Evolutionary conservation across 2,888 invertebrate species (phyloP).

Genomic region (Drosophila tripunctata): DNA sequence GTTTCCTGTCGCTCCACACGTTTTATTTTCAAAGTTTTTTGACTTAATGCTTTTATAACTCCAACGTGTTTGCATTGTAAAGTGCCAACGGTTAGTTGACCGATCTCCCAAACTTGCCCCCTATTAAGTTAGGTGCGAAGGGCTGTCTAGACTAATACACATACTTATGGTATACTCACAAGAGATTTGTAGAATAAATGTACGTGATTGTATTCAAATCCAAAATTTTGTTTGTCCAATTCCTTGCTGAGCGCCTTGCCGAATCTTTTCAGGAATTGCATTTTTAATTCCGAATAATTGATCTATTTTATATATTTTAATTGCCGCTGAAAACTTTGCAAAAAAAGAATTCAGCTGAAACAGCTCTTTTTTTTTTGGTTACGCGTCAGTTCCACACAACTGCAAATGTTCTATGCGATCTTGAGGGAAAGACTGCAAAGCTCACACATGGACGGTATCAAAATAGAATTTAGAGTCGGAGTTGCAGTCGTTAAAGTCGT

Average conservation of each 20-base stretch:
- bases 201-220: constrained; percentile 77
- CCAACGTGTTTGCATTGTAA: constrained; percentile 11
- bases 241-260: constrained; percentile 75
- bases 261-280: constrained; percentile 78
- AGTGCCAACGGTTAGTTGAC: constrained; percentile 13
- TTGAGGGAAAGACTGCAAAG: constrained; percentile 24
- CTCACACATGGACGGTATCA: constrained; percentile 25
- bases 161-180: constrained; percentile 79
- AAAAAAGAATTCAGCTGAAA: constrained; percentile 11
- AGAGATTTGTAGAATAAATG: constrained; percentile 83
- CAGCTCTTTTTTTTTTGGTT: constrained; percentile 25
- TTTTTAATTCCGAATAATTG: no score
- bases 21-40: constrained; percentile 3
- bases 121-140: not conserved
- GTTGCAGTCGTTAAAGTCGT: not conserved
- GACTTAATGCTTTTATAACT: constrained; percentile 16
- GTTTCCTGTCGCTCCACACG: not conserved
- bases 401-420: constrained; percentile 22
- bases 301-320: not conserved
- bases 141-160: not conserved
- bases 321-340: constrained; percentile 8
- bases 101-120: constrained; percentile 16
- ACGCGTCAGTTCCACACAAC: constrained; percentile 30
- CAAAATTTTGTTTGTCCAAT: constrained; percentile 78
- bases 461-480: not conserved